A percentile compares a stretch with the other conserved stretches of the same genome.
Conservation (phyloP, 2,797 vertebrate species). For the Scomberomorus guttatus region DNA sequence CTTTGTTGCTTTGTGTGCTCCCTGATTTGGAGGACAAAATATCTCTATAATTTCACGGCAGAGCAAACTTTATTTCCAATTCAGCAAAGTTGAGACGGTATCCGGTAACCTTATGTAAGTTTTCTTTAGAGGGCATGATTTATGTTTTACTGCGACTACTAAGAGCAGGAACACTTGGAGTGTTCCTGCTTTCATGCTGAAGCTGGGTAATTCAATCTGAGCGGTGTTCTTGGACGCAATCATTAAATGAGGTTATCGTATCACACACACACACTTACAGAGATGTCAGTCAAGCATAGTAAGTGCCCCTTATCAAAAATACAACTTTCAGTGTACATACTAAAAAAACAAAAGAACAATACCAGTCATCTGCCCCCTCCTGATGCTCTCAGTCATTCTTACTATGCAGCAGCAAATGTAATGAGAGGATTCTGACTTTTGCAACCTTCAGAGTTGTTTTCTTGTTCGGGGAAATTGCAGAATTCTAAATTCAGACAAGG, state of each 20-base stretch:
- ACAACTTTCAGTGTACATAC: neutral
- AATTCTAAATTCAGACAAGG: slow-evolving; percentile 35
- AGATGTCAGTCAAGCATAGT: neutral
- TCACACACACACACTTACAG: too few relatives aligned
- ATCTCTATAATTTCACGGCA: neutral
- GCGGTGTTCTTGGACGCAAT: slow-evolving; percentile 11
- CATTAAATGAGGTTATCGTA: slow-evolving; percentile 18
- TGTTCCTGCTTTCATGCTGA: slow-evolving; percentile 20
- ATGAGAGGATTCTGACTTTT: slow-evolving; percentile 21
- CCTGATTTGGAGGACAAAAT: slow-evolving; percentile 29
- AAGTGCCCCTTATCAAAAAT: neutral
- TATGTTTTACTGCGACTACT: slow-evolving; percentile 19
- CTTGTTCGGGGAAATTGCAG: slow-evolving; percentile 31
- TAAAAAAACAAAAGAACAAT: neutral
- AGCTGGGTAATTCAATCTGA: slow-evolving; percentile 35
- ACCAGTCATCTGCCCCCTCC: neutral
- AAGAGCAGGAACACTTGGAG: slow-evolving; percentile 28
- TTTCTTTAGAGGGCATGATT: slow-evolving; percentile 17
- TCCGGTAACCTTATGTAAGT: slow-evolving; percentile 12
- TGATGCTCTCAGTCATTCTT: neutral
- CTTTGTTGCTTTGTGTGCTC: slow-evolving; percentile 33
- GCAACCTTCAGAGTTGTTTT: slow-evolving; percentile 41
- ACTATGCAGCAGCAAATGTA: slow-evolving; percentile 24
- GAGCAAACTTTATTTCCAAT: slow-evolving; percentile 49
- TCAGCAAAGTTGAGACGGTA: slow-evolving; percentile 39